Conservation (phyloP, 2,888 invertebrate species). For the Sepioteuthis lessoniana region DNA sequence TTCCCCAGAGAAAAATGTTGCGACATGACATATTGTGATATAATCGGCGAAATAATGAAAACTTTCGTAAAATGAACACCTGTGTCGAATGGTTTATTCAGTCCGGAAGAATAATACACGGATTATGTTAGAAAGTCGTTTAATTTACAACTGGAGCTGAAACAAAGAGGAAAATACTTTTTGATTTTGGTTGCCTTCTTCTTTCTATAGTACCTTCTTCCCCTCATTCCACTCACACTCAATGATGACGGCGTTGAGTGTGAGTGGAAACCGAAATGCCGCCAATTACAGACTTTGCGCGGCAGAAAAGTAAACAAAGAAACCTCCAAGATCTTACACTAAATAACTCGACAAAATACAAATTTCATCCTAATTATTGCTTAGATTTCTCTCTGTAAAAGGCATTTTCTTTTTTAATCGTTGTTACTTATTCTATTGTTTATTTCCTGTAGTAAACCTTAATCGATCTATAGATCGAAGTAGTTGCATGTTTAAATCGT, state of each 20-base stretch:
- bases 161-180: not conserved
- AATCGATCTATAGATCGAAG: too few species aligned
- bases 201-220: not conserved
- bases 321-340: not conserved
- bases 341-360: too few species aligned
- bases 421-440: not conserved
- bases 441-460: not conserved
- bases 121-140: not conserved
- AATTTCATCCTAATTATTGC: too few species aligned
- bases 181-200: not conserved
- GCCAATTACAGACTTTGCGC: conserved; percentile 11
- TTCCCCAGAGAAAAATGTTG: not conserved
- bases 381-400: not conserved
- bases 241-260: not conserved
- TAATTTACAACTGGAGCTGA: not conserved
- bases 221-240: conserved; percentile 1
- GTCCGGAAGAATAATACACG: not conserved
- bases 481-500: too few species aligned
- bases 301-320: conserved; percentile 12
- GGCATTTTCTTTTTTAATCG: not conserved
- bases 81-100: not conserved
- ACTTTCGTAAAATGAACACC: not conserved
- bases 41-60: not conserved
- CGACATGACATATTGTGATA: not conserved
- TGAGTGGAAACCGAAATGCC: not conserved